A percentile compares a stretch with the other conserved stretches of the same genome.
phyloP scores from a whole-genome alignment of 1,140 invertebrate genomes.

The Archegozetes longisetosus region DNA sequence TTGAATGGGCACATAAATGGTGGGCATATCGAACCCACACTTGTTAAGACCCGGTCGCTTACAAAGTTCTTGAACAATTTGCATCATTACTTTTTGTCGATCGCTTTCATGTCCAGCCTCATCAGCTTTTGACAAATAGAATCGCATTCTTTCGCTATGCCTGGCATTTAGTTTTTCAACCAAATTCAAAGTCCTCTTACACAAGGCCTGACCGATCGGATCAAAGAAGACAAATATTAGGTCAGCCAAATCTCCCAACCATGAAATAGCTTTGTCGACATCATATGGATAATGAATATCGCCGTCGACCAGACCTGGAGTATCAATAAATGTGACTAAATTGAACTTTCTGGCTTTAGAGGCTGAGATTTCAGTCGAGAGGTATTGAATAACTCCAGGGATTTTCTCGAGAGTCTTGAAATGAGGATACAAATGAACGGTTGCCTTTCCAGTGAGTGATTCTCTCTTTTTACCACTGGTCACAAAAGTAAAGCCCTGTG shows the following conservation, averaged over 20 bases:
- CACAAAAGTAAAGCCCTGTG: constrained; percentile 42
- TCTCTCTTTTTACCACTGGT: constrained; percentile 41
- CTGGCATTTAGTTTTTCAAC: constrained; percentile 39
- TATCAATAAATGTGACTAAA: constrained; percentile 44
- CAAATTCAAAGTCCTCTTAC: constrained; percentile 41
- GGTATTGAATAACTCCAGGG: constrained; percentile 40
- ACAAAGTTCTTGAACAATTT: constrained; percentile 46
- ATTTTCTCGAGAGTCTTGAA: constrained; percentile 39
- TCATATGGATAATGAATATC: constrained; percentile 49
- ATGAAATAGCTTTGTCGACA: constrained; percentile 41
- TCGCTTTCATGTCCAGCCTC: constrained; percentile 44
- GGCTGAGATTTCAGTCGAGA: constrained; percentile 36
- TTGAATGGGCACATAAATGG: constrained; percentile 40
- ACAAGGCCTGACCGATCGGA: constrained; percentile 45
- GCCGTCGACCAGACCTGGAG: constrained; percentile 45
- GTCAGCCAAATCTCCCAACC: constrained; percentile 42
- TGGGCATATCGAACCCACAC: constrained; percentile 45
- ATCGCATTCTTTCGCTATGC: constrained; percentile 39
- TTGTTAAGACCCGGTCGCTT: constrained; percentile 41
- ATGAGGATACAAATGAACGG: constrained; percentile 42
- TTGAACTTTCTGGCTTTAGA: constrained; percentile 40
- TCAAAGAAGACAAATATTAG: constrained; percentile 47
- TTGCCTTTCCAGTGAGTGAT: constrained; percentile 42
- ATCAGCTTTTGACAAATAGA: constrained; percentile 44
- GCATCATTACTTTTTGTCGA: constrained; percentile 44